These are phyloP conservation scores for Sphyrna mokarran DNA, from an alignment of 2,113 vertebrate genomes.

Conservation along the genomic window DNA sequence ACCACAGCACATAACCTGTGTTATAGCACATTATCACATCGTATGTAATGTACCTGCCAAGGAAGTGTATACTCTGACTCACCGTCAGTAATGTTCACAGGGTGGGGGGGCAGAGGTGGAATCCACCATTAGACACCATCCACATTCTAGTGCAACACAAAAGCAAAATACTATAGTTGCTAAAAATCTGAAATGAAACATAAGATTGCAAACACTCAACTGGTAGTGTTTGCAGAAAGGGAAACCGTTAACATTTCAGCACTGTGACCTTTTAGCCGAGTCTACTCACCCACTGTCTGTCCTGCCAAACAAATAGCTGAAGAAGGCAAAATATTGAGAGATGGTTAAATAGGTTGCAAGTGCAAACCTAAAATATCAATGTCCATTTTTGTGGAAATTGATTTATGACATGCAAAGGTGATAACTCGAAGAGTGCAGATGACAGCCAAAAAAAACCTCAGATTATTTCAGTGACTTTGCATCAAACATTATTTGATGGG, in stretches of 20 bases:
- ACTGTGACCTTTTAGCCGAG: background rate
- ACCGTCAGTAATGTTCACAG: background rate
- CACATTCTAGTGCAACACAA: background rate
- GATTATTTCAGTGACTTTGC: background rate
- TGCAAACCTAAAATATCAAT: background rate
- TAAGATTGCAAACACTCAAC: background rate
- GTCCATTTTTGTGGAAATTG: background rate
- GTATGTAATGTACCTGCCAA: background rate
- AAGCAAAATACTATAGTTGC: background rate
- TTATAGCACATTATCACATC: background rate
- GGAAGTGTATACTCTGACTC: background rate
- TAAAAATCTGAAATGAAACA: background rate
- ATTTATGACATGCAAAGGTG: background rate
- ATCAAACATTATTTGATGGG: background rate
- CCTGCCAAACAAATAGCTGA: background rate
- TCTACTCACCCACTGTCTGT: background rate
- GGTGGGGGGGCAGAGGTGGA: no score
- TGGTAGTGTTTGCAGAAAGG: background rate
- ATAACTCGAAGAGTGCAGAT: background rate
- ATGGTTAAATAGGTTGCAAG: background rate
- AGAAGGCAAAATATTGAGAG: background rate
- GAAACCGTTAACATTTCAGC: no score
- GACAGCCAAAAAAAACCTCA: background rate
- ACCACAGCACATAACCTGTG: background rate
- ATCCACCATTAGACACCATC: background rate